Evolutionary conservation across 2,797 vertebrate species (phyloP).

Genomic region (Girardinus metallicus): DNA sequence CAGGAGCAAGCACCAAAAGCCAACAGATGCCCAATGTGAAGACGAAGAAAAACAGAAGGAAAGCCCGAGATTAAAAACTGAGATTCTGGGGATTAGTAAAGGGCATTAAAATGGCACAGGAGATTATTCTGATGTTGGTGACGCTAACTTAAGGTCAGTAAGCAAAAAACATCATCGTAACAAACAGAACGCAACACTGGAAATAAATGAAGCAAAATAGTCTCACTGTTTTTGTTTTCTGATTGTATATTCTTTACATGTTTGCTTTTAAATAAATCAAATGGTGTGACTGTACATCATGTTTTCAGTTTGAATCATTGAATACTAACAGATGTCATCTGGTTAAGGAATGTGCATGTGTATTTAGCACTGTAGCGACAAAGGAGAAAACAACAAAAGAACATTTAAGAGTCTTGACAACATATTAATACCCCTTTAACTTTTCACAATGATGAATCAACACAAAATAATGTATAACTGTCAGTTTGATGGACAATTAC

Average conservation of each 20-base stretch:
- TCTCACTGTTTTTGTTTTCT: background rate
- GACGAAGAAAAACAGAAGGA: conserved; percentile 76
- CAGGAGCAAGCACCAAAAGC: conserved; percentile 61
- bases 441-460: background rate
- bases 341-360: background rate
- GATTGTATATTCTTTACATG: background rate
- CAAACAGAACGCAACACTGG: conserved; percentile 59
- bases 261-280: background rate
- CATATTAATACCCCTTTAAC: background rate
- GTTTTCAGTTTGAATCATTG: background rate
- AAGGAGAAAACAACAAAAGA: background rate
- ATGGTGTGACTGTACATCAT: background rate
- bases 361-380: background rate
- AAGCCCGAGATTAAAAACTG: conserved; percentile 74
- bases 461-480: background rate
- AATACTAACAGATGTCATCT: background rate
- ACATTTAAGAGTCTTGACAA: background rate
- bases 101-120: conserved; percentile 81
- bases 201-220: conserved; percentile 31
- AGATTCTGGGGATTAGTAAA: conserved; percentile 74
- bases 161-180: conserved; percentile 43
- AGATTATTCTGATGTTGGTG: conserved; percentile 72
- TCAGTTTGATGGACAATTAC: background rate
- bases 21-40: conserved; percentile 70
- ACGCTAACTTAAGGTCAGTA: conserved; percentile 58